Conservation (phyloP, 2,797 vertebrate genomes). For the Gymnocypris eckloni region DNA sequence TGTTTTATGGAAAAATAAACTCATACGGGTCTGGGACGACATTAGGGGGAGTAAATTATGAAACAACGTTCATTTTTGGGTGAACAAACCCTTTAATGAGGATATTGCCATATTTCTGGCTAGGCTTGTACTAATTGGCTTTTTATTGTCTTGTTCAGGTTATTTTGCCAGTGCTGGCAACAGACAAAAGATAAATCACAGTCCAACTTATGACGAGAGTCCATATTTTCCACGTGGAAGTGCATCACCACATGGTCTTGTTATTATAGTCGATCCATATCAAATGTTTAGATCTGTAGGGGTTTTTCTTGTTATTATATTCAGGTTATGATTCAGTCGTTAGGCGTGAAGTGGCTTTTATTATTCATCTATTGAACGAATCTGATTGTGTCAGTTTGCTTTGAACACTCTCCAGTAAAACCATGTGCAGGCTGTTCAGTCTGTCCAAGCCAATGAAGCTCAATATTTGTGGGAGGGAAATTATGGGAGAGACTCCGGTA, state of each 20-base stretch:
- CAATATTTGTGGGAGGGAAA: conserved; percentile 22
- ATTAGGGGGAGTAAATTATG: not conserved
- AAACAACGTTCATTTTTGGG: not conserved
- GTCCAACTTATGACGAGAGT: conserved; percentile 5
- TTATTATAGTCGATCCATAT: conserved; percentile 27
- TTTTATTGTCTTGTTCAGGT: conserved; percentile 30
- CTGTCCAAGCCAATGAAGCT: conserved; percentile 28
- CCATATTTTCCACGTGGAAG: conserved; percentile 5
- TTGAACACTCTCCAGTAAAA: conserved; percentile 43
- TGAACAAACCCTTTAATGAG: conserved; percentile 10
- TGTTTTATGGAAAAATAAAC: not conserved
- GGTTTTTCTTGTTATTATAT: conserved; percentile 27
- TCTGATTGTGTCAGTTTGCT: conserved; percentile 39
- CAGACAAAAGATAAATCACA: conserved; percentile 25
- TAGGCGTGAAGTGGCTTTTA: conserved; percentile 16
- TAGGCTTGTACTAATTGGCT: conserved; percentile 8
- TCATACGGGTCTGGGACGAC: not conserved
- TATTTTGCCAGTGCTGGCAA: conserved; percentile 40
- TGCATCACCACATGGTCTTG: conserved; percentile 19
- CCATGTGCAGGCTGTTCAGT: conserved; percentile 13
- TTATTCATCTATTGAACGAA: conserved; percentile 18
- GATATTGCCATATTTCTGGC: conserved; percentile 37
- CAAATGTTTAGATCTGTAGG: conserved; percentile 26
- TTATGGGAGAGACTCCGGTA: conserved; percentile 33
- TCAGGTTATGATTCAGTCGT: conserved; percentile 3